These are phyloP conservation scores for Sturnus vulgaris DNA, from an alignment of 2,113 vertebrate genomes.

Conservation along the genomic window DNA sequence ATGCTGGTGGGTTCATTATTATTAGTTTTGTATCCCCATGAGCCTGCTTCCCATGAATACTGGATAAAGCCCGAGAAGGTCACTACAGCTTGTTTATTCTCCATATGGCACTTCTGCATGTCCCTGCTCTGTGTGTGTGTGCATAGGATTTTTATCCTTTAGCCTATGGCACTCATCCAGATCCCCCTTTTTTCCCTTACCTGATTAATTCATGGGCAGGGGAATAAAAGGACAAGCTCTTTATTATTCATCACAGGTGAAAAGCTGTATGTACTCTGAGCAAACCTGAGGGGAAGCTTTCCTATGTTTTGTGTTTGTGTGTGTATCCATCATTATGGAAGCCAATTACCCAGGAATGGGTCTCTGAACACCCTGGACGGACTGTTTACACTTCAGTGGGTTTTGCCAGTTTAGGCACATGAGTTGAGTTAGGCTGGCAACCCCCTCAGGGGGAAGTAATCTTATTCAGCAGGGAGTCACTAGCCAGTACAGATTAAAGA, in stretches of 20 bases:
- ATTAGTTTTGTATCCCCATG: background rate
- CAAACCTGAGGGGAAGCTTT: background rate
- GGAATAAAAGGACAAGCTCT: background rate
- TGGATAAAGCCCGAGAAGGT: background rate
- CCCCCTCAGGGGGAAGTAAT: background rate
- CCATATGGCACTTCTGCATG: conserved; percentile 11
- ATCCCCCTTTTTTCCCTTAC: background rate
- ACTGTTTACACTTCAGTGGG: background rate
- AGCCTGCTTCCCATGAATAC: background rate
- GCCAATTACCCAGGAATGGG: background rate
- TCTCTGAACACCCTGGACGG: background rate
- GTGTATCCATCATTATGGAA: background rate
- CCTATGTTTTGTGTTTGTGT: background rate
- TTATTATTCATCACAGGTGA: background rate
- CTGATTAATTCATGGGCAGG: background rate
- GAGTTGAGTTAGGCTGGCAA: background rate
- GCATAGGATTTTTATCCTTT: background rate
- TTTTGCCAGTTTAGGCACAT: background rate
- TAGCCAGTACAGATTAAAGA: background rate
- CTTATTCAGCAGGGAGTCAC: background rate
- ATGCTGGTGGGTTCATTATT: background rate
- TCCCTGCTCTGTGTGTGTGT: background rate
- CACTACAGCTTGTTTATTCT: conserved; percentile 21
- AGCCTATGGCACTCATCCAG: background rate
- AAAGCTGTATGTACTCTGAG: background rate